These are phyloP conservation scores for Astropecten irregularis DNA, from an alignment of 53 echinoderm and acorn worm species.

Conservation along the genomic window DNA sequence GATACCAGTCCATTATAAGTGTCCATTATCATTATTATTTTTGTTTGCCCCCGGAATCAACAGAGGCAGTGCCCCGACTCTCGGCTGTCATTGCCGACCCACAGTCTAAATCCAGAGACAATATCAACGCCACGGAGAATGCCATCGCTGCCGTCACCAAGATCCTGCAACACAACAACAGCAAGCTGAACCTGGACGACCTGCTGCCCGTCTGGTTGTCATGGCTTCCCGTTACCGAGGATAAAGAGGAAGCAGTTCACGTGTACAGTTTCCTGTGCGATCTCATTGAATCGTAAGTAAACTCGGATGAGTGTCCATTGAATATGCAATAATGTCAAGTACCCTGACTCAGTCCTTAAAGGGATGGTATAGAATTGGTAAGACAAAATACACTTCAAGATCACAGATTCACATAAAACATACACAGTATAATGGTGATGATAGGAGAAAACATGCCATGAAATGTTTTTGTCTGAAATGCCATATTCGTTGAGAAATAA, in stretches of 20 bases:
- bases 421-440: no score
- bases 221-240: conserved; percentile 93
- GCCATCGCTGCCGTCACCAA: conserved; percentile 95
- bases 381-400: no score
- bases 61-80: conserved; percentile 84
- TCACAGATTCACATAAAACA: no score
- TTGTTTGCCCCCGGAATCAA: no score
- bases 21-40: no score
- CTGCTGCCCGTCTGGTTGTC: conserved; percentile 89
- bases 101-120: conserved; percentile 74
- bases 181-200: conserved; percentile 75
- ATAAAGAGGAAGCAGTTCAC: conserved; percentile 88
- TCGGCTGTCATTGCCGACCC: conserved; percentile 70
- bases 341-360: not conserved
- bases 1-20: no score
- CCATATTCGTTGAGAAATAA: no score
- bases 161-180: conserved; percentile 80
- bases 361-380: no score
- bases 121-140: conserved; percentile 93
- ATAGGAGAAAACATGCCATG: no score
- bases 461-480: no score
- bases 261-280: conserved; percentile 91
- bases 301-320: not conserved
- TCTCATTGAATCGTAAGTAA: conserved; percentile 91
- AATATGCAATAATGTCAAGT: not conserved